These are phyloP conservation scores for Junonia oenone DNA, from an alignment of 2,888 invertebrate genomes.

Conservation along the genomic window DNA sequence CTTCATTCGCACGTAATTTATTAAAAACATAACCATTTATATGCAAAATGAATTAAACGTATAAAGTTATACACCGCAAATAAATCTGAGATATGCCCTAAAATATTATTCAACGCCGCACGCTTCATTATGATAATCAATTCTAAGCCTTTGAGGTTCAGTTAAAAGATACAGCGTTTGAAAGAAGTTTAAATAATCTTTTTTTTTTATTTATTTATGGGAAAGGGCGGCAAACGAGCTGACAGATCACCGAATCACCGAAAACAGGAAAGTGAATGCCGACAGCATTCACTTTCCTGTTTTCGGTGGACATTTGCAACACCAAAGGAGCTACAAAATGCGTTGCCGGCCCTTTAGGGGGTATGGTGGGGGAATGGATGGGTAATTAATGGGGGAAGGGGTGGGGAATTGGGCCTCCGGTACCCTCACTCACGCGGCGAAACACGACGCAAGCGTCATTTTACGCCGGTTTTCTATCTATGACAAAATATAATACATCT, in stretches of 20 bases:
- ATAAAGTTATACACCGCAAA: constrained; percentile 10
- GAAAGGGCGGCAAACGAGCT: no score
- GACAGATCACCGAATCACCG: not conserved
- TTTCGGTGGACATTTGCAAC: no score
- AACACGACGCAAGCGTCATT: no score
- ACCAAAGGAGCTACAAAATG: no score
- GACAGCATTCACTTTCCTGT: not conserved
- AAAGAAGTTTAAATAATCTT: not conserved
- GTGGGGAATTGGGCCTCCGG: no score
- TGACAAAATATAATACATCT: no score
- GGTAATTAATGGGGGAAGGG: no score
- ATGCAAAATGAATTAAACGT: constrained; percentile 18
- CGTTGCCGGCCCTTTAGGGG: no score
- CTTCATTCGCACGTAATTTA: not conserved
- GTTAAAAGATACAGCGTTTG: constrained; percentile 22
- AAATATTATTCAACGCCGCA: constrained; percentile 35
- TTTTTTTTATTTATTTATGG: not conserved
- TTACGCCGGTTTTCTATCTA: no score
- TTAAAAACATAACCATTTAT: constrained; percentile 14
- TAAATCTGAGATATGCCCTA: constrained; percentile 25
- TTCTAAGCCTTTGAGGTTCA: constrained; percentile 22
- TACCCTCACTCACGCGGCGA: no score
- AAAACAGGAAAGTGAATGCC: not conserved
- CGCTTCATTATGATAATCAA: constrained; percentile 39
- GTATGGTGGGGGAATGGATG: no score